Percentiles rank a stretch among this genome's conserved stretches.
These are phyloP conservation scores for Nicator chloris DNA, from an alignment of 2,113 vertebrate species.

Conservation along the genomic window DNA sequence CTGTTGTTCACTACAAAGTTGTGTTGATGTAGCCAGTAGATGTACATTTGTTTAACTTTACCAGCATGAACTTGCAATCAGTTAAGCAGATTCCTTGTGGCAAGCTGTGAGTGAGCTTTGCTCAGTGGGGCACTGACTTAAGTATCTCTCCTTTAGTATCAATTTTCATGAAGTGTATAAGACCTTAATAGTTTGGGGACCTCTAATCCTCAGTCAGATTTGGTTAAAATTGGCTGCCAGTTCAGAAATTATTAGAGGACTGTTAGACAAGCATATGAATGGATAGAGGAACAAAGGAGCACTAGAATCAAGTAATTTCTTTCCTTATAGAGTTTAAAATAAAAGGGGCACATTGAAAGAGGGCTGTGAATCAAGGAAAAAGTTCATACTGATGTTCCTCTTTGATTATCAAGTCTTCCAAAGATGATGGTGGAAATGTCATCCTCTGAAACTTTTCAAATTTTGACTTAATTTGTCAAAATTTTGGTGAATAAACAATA, in stretches of 20 bases:
- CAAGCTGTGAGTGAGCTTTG: background rate
- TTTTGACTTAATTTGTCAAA: background rate
- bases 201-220: constrained; percentile 55
- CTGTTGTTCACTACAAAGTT: background rate
- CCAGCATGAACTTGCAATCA: background rate
- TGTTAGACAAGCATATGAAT: background rate
- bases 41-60: background rate
- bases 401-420: background rate
- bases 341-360: background rate
- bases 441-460: background rate
- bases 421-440: background rate
- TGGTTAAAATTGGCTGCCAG: constrained; percentile 36
- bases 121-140: background rate
- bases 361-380: background rate
- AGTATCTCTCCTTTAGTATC: constrained; percentile 9
- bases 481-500: background rate
- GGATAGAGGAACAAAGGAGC: background rate
- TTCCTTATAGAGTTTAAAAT: background rate
- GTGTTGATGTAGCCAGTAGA: background rate
- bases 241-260: constrained; percentile 17
- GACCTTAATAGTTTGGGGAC: constrained; percentile 50
- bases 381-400: background rate
- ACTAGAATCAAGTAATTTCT: background rate
- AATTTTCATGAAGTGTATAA: constrained; percentile 13
- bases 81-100: background rate